Conservation (phyloP, 2,113 vertebrate genomes). For the Cercocebus atys region DNA sequence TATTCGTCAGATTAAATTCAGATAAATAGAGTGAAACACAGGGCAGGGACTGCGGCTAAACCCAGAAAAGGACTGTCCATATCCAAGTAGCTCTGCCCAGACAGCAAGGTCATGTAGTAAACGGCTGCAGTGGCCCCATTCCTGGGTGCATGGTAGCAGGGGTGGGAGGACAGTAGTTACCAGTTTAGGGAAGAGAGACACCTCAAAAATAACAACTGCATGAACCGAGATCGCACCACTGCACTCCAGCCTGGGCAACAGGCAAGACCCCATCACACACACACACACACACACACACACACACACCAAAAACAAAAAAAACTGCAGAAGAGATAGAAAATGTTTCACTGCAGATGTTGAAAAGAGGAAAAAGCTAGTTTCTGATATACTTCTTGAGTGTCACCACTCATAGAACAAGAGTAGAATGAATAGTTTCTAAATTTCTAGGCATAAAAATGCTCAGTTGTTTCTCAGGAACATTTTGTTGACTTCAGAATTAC, state of each 20-base stretch:
- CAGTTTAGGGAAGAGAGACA: neutral
- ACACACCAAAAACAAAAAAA: no score
- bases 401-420: neutral
- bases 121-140: neutral
- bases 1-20: neutral
- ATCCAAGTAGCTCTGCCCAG: no score
- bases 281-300: no score
- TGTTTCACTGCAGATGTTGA: neutral
- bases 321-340: neutral
- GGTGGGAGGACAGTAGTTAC: neutral
- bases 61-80: neutral
- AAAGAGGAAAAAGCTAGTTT: neutral
- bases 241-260: no score
- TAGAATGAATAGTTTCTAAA: neutral
- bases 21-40: neutral
- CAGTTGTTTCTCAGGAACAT: neutral
- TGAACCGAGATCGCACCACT: no score
- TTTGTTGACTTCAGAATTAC: neutral
- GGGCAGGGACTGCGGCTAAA: neutral
- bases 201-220: neutral
- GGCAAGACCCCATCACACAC: no score
- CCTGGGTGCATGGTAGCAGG: fast-evolving
- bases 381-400: neutral
- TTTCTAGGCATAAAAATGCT: neutral
- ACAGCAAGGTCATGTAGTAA: fast-evolving